Base-by-base conservation (phyloP, 2,797 vertebrate genomes). In the Poecilia velifera region DNA sequence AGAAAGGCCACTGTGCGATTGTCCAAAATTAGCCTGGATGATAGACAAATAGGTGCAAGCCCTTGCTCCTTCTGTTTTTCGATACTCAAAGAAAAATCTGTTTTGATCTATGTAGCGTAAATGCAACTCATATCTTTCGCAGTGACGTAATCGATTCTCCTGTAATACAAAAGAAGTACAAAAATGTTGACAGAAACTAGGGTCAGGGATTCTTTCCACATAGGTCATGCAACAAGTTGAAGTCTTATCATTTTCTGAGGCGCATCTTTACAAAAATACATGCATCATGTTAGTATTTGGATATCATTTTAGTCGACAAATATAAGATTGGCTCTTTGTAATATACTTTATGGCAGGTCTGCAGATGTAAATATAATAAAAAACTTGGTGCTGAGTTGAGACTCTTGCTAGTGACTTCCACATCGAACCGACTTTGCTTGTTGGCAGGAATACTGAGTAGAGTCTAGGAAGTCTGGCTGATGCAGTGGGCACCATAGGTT, bases 1-100 rank as follows among this genome's bases (percentile, higher is more conserved):
- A 93, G 89, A 95, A 96, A 95, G 94, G 94, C 95, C 95, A 94
- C 94, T 93, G 93, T 94, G 94, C 92, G 94, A 96, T 95, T 96
- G 95, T 96, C 95, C 93, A 90, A 91, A 91, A 91, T 92, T 88
- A 90, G 84, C 87, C 87, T 85, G 82, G 83, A 86, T 82, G 84
- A 87, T 88, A 87, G 80, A 90, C 82, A 89, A 83, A 86, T 84
- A 84, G 84, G 82, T 62, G 53, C 83, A 86, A 91, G 91, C 86
- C 90, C 87, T 90, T 88, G 79, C 88, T 91, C 87, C 85, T 86
- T 90, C 82, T 84, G 68, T 82, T 62, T 84, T 84, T 84, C 73
- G 68, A 90, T 86, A 87, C 86, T 90, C 74, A 87, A 81, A 87
- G 73, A 89, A 41, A 85, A 85, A 84, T 89, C 55, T 76, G 78